Evolutionary conservation across 30 jellyfish, hydroid and myxozoan genomes (phyloP).

Genomic region (Aurelia aurita complex sp. Pacific): DNA sequence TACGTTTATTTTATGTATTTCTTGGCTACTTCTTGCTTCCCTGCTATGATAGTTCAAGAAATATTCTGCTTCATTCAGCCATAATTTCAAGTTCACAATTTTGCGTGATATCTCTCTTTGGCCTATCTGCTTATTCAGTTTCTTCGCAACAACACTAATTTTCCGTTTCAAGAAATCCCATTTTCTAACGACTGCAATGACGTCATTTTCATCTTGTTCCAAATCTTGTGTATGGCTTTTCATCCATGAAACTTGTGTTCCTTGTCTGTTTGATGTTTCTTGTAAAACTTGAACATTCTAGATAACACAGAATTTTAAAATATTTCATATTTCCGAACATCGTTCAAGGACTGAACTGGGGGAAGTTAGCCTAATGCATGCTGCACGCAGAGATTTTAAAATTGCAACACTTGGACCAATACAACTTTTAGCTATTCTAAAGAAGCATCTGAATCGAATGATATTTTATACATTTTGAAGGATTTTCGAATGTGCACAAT

Average conservation of each 20-base stretch:
- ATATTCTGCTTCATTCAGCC: slow-evolving; percentile 72
- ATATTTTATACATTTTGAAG: too few species aligned
- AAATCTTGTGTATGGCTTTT: slow-evolving; percentile 34
- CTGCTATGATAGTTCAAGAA: slow-evolving; percentile 45
- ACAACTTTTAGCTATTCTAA: too few species aligned
- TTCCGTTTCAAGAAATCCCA: slow-evolving; percentile 49
- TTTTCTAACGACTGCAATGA: slow-evolving; percentile 29
- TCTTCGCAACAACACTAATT: slow-evolving; percentile 18
- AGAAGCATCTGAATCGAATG: too few species aligned
- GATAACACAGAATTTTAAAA: background rate
- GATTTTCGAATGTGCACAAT: too few species aligned
- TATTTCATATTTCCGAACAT: too few species aligned
- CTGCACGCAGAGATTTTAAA: too few species aligned
- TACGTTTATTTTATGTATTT: slow-evolving; percentile 63
- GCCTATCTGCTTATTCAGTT: slow-evolving; percentile 14
- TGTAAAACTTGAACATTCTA: slow-evolving; percentile 41
- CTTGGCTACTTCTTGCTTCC: slow-evolving; percentile 51
- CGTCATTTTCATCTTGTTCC: slow-evolving; percentile 46
- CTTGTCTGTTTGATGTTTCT: slow-evolving; percentile 43
- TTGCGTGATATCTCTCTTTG: slow-evolving; percentile 1
- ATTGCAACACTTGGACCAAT: too few species aligned
- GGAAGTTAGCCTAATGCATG: too few species aligned
- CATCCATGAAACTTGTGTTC: slow-evolving; percentile 69
- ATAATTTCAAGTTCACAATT: slow-evolving; percentile 7
- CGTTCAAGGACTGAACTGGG: too few species aligned